Percentiles rank a stretch among this genome's conserved stretches.
Evolutionary conservation across 2,888 invertebrate species (phyloP).

Genomic region (Sturmia bella): DNA sequence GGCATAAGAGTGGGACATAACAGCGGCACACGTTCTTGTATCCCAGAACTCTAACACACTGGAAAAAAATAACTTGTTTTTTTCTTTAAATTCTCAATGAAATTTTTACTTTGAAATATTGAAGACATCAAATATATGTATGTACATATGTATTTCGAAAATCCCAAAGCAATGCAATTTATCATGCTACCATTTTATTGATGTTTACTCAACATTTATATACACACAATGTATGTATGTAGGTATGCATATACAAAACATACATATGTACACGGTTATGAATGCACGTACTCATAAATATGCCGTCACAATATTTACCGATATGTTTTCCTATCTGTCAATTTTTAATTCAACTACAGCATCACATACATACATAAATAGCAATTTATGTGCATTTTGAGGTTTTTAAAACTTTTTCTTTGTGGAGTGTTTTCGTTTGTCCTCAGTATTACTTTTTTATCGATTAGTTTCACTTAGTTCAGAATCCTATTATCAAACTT

Average conservation of each 20-base stretch:
- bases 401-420: not conserved
- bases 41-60: too few species aligned
- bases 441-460: not conserved
- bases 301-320: conserved; percentile 2
- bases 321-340: conserved; percentile 11
- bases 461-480: not conserved
- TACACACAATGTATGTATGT: not conserved
- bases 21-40: too few species aligned
- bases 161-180: conserved; percentile 1
- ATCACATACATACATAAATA: not conserved
- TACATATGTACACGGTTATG: not conserved
- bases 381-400: conserved; percentile 3
- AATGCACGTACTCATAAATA: not conserved
- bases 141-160: not conserved
- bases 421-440: not conserved
- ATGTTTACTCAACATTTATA: conserved; percentile 18
- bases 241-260: conserved; percentile 2
- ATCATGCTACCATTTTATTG: conserved; percentile 6
- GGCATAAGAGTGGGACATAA: too few species aligned
- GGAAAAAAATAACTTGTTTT: too few species aligned
- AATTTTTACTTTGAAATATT: too few species aligned
- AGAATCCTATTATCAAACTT: conserved; percentile 12
- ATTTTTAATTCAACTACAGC: conserved; percentile 6
- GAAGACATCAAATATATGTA: too few species aligned
- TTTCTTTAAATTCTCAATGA: too few species aligned